These are phyloP conservation scores for Suricata suricatta DNA, from an alignment of 2,113 vertebrate genomes.

Conservation along the genomic window DNA sequence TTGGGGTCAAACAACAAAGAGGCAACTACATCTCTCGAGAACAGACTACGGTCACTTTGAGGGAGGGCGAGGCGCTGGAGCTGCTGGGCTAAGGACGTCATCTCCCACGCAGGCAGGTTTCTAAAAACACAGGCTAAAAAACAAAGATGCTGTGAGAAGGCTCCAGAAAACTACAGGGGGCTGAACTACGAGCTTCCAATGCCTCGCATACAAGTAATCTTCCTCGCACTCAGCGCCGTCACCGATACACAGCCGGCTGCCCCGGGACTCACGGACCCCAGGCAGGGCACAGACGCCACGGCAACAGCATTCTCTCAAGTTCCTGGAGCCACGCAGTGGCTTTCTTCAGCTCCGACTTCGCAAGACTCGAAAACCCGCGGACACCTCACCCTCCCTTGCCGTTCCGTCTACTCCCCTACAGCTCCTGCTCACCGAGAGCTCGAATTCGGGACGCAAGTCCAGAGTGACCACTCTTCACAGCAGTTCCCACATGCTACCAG, in stretches of 20 bases:
- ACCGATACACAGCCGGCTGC: background rate
- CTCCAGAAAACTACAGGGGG: fast-evolving
- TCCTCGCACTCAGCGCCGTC: background rate
- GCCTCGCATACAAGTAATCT: fast-evolving
- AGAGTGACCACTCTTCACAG: background rate
- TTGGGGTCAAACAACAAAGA: constrained; percentile 94
- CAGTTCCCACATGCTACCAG: constrained; percentile 31
- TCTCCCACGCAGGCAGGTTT: constrained; percentile 50
- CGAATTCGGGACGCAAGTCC: fast-evolving
- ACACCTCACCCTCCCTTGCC: no score
- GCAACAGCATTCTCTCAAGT: background rate
- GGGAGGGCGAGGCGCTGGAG: constrained; percentile 94
- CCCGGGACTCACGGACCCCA: background rate
- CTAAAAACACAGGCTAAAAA: background rate
- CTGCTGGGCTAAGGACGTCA: constrained; percentile 97
- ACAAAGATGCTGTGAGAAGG: fast-evolving
- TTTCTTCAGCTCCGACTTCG: background rate
- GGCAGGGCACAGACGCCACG: background rate
- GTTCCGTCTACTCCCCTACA: background rate
- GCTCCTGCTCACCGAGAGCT: background rate
- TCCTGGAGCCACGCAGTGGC: background rate
- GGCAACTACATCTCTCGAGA: constrained; percentile 85
- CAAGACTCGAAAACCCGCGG: background rate
- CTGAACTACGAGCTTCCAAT: fast-evolving
- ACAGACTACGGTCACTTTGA: constrained; percentile 90